These are phyloP conservation scores for Saccostrea cuccullata DNA, from an alignment of 1,140 invertebrate genomes.

Conservation along the genomic window DNA sequence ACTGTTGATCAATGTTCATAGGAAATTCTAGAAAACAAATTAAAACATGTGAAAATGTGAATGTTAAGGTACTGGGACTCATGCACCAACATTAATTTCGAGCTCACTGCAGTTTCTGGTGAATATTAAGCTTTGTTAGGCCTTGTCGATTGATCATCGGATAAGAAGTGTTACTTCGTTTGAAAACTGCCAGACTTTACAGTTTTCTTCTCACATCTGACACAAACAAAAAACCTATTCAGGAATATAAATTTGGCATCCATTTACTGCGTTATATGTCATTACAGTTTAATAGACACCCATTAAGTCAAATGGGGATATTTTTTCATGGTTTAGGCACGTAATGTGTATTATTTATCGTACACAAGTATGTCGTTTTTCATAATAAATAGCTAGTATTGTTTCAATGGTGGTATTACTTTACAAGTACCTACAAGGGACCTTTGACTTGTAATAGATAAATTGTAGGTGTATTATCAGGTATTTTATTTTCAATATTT, in stretches of 20 bases:
- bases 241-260: constrained; percentile 20
- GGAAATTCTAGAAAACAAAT: no score
- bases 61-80: no score
- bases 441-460: background rate
- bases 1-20: no score
- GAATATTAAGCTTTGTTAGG: background rate
- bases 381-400: background rate
- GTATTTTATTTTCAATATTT: background rate
- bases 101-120: background rate
- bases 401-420: constrained; percentile 1
- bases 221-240: constrained; percentile 22
- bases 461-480: background rate
- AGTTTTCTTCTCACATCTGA: constrained; percentile 6
- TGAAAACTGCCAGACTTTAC: constrained; percentile 25
- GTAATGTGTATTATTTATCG: background rate
- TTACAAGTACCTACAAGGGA: background rate
- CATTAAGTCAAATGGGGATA: background rate
- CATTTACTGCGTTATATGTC: background rate
- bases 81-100: background rate
- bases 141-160: background rate
- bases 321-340: background rate
- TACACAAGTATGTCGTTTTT: background rate
- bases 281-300: background rate
- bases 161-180: constrained; percentile 18
- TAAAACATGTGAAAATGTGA: no score